Evolutionary conservation across 2,113 vertebrate species (phyloP).

Genomic region (Carassius gibelio): DNA sequence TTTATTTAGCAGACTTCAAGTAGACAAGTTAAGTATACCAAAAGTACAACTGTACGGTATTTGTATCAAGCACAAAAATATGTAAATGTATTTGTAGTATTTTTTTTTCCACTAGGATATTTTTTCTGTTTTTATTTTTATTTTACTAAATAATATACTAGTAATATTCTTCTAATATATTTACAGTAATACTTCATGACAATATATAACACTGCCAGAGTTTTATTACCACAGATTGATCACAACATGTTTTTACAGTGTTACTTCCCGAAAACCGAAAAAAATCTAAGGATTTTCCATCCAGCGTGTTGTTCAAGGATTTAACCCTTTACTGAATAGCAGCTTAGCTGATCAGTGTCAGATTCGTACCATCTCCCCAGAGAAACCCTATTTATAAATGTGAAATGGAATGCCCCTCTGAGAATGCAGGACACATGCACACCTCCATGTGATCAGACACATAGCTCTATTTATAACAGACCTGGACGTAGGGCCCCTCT

Average conservation of each 20-base stretch:
- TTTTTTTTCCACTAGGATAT: too few relatives aligned
- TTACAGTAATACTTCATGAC: neutral
- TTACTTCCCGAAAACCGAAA: neutral
- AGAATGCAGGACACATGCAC: conserved; percentile 47
- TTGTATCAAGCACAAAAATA: too few relatives aligned
- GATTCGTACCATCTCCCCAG: neutral
- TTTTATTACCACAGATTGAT: conserved; percentile 24
- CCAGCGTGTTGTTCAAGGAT: neutral
- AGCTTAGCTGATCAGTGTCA: neutral
- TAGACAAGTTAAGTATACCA: too few relatives aligned
- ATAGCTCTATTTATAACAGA: conserved; percentile 77
- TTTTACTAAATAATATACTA: neutral
- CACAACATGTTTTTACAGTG: neutral
- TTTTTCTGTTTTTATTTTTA: neutral
- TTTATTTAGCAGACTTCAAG: too few relatives aligned
- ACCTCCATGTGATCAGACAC: conserved; percentile 72
- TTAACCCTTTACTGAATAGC: conserved; percentile 2
- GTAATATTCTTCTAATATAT: neutral
- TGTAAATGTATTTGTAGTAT: too few relatives aligned
- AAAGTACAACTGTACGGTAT: too few relatives aligned
- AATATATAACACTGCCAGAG: neutral
- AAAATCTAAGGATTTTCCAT: neutral
- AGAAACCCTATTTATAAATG: conserved; percentile 49
- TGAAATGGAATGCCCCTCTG: conserved; percentile 65
- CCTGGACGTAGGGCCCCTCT: conserved; percentile 51